phyloP scores from a whole-genome alignment of 1,140 invertebrate genomes.

The Papilio polytes region DNA sequence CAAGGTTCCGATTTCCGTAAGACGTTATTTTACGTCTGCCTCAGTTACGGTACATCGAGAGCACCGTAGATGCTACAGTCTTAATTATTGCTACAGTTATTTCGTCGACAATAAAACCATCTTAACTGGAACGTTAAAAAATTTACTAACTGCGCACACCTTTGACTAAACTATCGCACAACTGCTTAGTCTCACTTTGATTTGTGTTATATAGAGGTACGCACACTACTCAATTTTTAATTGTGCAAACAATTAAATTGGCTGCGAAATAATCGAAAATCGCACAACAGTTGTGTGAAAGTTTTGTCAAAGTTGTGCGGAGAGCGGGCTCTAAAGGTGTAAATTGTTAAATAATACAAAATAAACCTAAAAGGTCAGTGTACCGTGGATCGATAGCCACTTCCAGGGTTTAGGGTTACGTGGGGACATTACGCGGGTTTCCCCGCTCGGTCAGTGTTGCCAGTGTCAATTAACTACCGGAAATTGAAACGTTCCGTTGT shows the following conservation, averaged over 20 bases:
- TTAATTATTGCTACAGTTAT: conserved; percentile 18
- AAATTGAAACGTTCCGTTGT: background rate
- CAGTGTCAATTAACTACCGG: background rate
- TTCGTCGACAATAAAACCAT: background rate
- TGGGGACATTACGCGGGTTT: conserved; percentile 8
- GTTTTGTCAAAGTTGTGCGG: no score
- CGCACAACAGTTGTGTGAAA: no score
- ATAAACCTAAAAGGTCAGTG: background rate
- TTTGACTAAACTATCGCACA: no score
- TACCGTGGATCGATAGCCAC: background rate
- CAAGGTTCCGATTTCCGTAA: no score
- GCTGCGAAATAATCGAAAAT: no score
- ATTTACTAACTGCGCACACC: no score
- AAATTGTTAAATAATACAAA: background rate
- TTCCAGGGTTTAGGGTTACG: conserved; percentile 1
- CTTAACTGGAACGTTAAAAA: conserved; percentile 2
- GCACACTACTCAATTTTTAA: no score
- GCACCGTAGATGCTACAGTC: background rate
- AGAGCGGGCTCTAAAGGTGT: no score
- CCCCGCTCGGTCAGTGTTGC: background rate
- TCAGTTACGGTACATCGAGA: conserved; percentile 17
- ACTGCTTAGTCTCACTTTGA: no score
- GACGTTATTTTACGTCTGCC: background rate
- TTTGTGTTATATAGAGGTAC: no score
- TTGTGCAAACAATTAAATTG: no score